Evolutionary conservation across 2,797 vertebrate species (phyloP), one percentile per base, ranked within the genome.

Genomic region (Dallia pectoralis): DNA sequence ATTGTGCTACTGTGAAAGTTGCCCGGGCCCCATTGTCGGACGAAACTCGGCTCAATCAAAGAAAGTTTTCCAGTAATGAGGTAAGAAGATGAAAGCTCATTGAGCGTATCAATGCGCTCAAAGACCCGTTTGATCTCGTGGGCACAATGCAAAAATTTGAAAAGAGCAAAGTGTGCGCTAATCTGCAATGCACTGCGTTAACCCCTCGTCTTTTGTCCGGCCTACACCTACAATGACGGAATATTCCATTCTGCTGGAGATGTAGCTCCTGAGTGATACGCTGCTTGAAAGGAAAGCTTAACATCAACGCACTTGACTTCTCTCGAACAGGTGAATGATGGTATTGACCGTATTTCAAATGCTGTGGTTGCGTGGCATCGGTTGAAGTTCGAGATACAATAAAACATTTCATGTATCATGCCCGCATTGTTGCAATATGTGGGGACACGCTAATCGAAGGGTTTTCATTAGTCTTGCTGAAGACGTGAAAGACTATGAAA

Each of bases 91-190:
- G 90, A 91, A 93, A 92, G 90, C 90, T 87, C 71, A 75, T 53
- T 83, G 87, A 90, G 79, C 76, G 73, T 80, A 77, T 87, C 75
- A 30, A 83, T 84, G 79, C 72, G 86, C 86, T 92, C 84, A 91
- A 93, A 91, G 86, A 74, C 76, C 76, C 85, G 84, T 93, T 93
- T 94, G 92, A 93, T 90, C 84, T 91, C 9, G 59, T 69, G 32
- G 68, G 83, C 87, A 91, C 90, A 93, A 93, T 92, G 83, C 83
- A 67, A 75, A 88, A 86, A 89, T 81, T 82, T 91, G 88, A 93
- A 93, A 92, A 93, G 92, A 91, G 89, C 90, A 93, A 91, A 93
- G 90, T 89, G 85, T 80, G 88, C 84, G 85, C 84, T 88, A 89
- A 91, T 85, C 87, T 82, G 87, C 84, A 84, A 80, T 78, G 84